Conservation (phyloP, 2,797 vertebrate genomes). For the Lacerta agilis region DNA sequence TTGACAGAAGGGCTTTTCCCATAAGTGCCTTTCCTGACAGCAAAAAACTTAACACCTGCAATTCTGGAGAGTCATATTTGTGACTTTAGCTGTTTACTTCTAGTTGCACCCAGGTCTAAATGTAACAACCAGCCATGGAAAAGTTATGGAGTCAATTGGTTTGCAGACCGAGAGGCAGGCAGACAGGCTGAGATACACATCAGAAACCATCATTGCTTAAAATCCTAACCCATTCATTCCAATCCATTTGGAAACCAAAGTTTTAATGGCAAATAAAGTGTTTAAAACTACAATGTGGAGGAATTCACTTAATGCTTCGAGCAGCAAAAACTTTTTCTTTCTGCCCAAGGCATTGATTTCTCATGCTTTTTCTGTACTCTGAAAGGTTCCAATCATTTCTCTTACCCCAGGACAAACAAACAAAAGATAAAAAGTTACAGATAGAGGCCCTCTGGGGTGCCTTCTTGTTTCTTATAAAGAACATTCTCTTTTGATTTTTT, state of each 20-base stretch:
- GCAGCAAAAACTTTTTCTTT: conserved; percentile 18
- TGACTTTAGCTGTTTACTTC: not conserved
- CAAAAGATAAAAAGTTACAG: conserved; percentile 77
- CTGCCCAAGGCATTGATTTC: not conserved
- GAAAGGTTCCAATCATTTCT: not conserved
- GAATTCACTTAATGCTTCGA: conserved; percentile 5
- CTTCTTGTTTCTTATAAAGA: conserved; percentile 98
- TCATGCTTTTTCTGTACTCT: not conserved
- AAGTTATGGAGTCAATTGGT: not conserved
- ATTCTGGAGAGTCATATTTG: not conserved
- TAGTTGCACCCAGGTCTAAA: not conserved
- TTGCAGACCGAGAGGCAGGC: not conserved
- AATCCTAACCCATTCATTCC: not conserved
- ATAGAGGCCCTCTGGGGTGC: conserved; percentile 96
- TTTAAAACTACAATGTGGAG: conserved; percentile 39
- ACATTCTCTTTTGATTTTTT: conserved; percentile 99
- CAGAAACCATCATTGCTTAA: not conserved
- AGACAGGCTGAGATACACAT: not conserved
- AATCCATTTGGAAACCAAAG: conserved; percentile 52
- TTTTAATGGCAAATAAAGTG: conserved; percentile 80
- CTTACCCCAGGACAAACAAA: not conserved
- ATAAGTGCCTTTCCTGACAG: not conserved
- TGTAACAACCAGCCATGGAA: not conserved
- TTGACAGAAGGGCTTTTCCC: no score
- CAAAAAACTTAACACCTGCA: not conserved